Evolutionary conservation across 2,797 vertebrate species (phyloP).

Genomic region (Discoglossus pictus): DNA sequence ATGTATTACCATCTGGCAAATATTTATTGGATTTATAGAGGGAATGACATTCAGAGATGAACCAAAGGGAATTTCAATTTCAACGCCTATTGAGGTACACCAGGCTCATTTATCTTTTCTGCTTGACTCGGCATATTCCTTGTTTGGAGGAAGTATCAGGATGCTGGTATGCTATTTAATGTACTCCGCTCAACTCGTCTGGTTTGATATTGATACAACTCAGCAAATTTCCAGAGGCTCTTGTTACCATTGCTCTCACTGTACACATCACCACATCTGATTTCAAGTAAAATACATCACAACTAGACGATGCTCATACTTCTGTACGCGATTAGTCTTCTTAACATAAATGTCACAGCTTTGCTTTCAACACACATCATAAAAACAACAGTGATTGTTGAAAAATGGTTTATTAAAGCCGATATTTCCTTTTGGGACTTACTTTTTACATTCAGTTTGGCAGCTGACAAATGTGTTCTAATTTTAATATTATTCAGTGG

Average conservation of each 20-base stretch:
- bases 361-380: background rate
- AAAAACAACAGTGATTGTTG: conserved; percentile 10
- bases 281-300: conserved; percentile 1
- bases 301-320: conserved; percentile 7
- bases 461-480: no score
- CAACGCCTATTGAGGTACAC: conserved; percentile 42
- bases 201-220: conserved; percentile 35
- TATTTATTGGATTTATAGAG: conserved; percentile 32
- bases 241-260: conserved; percentile 18
- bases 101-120: conserved; percentile 46
- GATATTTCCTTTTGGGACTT: conserved; percentile 2
- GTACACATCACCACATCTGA: conserved; percentile 7
- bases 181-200: conserved; percentile 13
- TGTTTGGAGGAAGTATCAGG: conserved; percentile 29
- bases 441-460: no score
- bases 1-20: conserved; percentile 28
- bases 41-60: conserved; percentile 28
- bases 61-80: conserved; percentile 22
- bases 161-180: conserved; percentile 17
- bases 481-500: no score
- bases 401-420: background rate
- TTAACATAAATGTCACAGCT: conserved; percentile 18
- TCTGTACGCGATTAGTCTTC: background rate
- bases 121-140: conserved; percentile 43
- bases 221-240: conserved; percentile 18